Evolutionary conservation across 2,797 vertebrate species (phyloP).

Genomic region (Pipistrellus pygmaeus): DNA sequence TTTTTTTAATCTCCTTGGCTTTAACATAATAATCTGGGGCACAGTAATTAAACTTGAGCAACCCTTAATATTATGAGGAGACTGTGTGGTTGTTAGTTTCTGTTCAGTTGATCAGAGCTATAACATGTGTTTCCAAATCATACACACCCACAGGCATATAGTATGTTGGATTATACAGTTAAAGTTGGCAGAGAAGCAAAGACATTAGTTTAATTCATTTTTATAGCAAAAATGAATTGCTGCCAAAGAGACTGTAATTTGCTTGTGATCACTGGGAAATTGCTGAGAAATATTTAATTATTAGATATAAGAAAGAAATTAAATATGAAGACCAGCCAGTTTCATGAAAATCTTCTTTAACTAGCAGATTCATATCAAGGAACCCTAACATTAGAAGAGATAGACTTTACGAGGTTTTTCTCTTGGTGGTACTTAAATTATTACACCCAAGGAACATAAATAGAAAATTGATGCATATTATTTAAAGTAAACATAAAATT

Average conservation of each 20-base stretch:
- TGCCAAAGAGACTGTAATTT: neutral
- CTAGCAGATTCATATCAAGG: neutral
- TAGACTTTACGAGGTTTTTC: neutral
- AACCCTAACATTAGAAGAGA: neutral
- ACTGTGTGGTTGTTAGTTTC: neutral
- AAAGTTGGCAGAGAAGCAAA: neutral
- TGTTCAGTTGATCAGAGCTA: neutral
- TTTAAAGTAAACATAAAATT: neutral
- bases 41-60: neutral
- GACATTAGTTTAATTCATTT: neutral
- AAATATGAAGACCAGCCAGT: neutral
- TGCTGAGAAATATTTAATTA: neutral
- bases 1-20: neutral
- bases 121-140: neutral
- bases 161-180: neutral
- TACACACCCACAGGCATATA: neutral
- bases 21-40: neutral
- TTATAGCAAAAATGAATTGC: neutral
- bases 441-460: neutral
- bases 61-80: neutral
- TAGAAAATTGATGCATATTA: neutral
- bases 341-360: neutral
- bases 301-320: neutral
- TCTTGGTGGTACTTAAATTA: neutral
- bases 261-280: neutral